Evolutionary conservation across 2,113 vertebrate species (phyloP).

Genomic region (Oreochromis tanganicae): DNA sequence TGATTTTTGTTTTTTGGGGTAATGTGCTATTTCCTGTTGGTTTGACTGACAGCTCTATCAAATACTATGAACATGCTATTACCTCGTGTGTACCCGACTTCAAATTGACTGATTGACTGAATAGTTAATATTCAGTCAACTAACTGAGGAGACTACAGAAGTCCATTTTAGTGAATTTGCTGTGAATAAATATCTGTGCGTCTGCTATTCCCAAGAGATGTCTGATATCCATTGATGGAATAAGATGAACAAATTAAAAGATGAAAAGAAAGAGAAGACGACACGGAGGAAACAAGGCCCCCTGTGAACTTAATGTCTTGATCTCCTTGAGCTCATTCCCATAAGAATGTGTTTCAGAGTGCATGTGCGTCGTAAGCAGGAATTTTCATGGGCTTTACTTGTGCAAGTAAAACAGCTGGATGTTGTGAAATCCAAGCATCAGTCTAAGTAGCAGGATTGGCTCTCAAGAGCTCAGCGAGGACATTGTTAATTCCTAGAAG

Average conservation of each 20-base stretch:
- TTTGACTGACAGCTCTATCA: slow-evolving; percentile 35
- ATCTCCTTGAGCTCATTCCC: neutral
- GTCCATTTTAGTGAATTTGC: neutral
- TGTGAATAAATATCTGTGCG: neutral
- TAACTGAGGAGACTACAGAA: neutral
- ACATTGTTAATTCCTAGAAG: slow-evolving; percentile 8
- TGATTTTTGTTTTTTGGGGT: neutral
- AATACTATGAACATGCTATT: slow-evolving; percentile 16
- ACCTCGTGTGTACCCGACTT: neutral
- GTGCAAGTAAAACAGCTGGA: slow-evolving; percentile 38
- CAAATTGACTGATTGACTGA: neutral
- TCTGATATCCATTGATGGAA: neutral
- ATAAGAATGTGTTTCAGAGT: neutral
- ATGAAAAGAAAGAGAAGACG: neutral
- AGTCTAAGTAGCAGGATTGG: slow-evolving; percentile 17
- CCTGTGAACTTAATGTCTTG: neutral
- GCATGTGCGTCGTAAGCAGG: neutral
- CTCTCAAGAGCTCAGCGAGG: slow-evolving; percentile 14
- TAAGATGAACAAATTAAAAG: neutral
- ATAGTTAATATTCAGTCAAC: neutral
- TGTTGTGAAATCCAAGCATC: slow-evolving; percentile 45
- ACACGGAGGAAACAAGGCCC: neutral
- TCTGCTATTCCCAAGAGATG: neutral
- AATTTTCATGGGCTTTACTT: slow-evolving; percentile 42
- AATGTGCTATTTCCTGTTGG: neutral